phyloP scores from a whole-genome alignment of 2,797 vertebrate species.

The Balearica regulorum region DNA sequence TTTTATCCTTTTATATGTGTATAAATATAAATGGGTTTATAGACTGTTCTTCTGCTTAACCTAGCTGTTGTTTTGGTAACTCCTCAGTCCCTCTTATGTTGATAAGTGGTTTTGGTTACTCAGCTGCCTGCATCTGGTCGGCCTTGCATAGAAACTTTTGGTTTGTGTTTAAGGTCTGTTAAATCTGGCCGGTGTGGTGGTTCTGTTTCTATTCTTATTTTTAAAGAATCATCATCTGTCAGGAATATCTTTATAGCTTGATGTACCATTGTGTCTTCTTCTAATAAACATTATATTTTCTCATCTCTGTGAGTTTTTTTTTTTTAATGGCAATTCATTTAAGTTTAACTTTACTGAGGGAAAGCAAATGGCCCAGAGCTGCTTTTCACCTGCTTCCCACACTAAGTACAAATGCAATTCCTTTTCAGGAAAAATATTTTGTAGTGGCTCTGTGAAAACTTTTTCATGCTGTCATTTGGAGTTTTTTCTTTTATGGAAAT shows the following conservation, averaged over 20 bases:
- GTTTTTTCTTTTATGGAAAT: not conserved
- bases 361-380: not conserved
- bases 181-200: not conserved
- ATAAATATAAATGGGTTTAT: constrained; percentile 52
- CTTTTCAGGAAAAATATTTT: not conserved
- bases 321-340: constrained; percentile 47
- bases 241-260: constrained; percentile 35
- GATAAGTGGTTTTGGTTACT: constrained; percentile 21
- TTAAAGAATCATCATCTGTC: constrained; percentile 35
- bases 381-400: not conserved
- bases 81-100: not conserved
- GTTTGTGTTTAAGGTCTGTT: constrained; percentile 63
- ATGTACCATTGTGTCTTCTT: constrained; percentile 53
- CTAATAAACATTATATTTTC: constrained; percentile 75
- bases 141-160: constrained; percentile 24
- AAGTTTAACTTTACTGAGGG: not conserved
- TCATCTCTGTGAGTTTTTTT: constrained; percentile 55
- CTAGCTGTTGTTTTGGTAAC: constrained; percentile 49
- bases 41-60: constrained; percentile 50
- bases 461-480: not conserved
- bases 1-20: constrained; percentile 54
- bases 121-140: constrained; percentile 32
- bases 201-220: constrained; percentile 1
- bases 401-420: not conserved
- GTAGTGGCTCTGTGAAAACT: not conserved